These are phyloP conservation scores for Drosophila paulistorum DNA, from an alignment of 1,140 invertebrate species.

Conservation along the genomic window DNA sequence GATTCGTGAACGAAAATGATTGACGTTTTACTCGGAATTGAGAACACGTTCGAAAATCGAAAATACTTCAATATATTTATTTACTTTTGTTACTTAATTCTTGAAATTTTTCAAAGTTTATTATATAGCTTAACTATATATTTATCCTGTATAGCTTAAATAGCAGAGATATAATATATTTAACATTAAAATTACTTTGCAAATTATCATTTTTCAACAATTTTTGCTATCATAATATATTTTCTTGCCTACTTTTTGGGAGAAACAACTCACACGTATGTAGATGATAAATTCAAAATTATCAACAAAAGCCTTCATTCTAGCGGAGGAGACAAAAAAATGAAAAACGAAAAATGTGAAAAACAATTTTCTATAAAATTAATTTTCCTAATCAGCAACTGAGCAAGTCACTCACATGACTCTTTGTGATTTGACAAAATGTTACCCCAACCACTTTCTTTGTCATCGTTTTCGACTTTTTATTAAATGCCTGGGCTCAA, in stretches of 20 bases:
- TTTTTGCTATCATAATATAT: background rate
- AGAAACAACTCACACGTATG: background rate
- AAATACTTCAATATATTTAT: too few species aligned
- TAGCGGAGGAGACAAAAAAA: background rate
- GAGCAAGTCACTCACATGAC: slow-evolving; percentile 65
- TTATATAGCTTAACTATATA: too few species aligned
- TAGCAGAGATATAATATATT: too few species aligned
- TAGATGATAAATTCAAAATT: slow-evolving; percentile 4
- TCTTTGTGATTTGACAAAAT: slow-evolving; percentile 29
- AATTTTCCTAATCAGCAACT: slow-evolving; percentile 68
- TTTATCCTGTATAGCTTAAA: too few species aligned
- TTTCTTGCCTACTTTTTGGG: background rate
- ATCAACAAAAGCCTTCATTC: background rate
- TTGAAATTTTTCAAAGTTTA: too few species aligned
- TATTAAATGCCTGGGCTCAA: slow-evolving; percentile 72
- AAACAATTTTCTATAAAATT: slow-evolving; percentile 71
- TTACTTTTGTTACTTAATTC: too few species aligned
- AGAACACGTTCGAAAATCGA: too few species aligned
- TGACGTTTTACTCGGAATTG: too few species aligned
- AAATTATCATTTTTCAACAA: too few species aligned
- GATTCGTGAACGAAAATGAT: too few species aligned
- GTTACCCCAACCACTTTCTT: background rate
- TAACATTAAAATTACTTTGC: too few species aligned
- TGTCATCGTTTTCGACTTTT: slow-evolving; percentile 40
- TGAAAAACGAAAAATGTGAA: slow-evolving; percentile 23